Evolutionary conservation across 1,140 invertebrate species (phyloP).

Genomic region (Oscheius sp.): DNA sequence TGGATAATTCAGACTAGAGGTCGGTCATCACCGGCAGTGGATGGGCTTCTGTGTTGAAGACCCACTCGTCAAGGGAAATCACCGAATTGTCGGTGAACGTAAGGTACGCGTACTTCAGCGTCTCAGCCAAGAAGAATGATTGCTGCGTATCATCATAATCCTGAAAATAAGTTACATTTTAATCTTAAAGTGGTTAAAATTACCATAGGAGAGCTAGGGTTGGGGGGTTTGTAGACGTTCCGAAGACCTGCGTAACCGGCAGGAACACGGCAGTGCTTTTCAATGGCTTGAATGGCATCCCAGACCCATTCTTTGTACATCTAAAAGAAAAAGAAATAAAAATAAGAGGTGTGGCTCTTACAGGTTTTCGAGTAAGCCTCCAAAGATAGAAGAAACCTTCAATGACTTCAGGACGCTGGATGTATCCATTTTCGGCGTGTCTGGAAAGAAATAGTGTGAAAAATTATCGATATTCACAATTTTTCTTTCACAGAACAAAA

Average conservation of each 20-base stretch:
- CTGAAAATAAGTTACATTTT: slow-evolving; percentile 12
- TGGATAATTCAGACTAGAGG: too few species aligned
- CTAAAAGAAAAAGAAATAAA: slow-evolving; percentile 1
- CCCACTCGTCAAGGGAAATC: slow-evolving; percentile 90
- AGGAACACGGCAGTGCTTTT: slow-evolving; percentile 85
- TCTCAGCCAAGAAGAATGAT: slow-evolving; percentile 91
- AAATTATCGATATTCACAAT: neutral
- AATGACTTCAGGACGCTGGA: slow-evolving; percentile 90
- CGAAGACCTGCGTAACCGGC: slow-evolving; percentile 87
- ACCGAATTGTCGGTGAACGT: slow-evolving; percentile 90
- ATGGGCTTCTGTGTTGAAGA: slow-evolving; percentile 97
- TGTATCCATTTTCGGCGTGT: slow-evolving; percentile 70
- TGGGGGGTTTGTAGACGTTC: slow-evolving; percentile 90
- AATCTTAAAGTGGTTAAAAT: neutral
- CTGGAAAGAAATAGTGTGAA: slow-evolving; percentile 27
- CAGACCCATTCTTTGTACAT: slow-evolving; percentile 97
- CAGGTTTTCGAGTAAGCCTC: slow-evolving; percentile 86
- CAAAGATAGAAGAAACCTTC: slow-evolving; percentile 97
- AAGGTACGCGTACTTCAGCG: slow-evolving; percentile 96
- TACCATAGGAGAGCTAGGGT: slow-evolving; percentile 69
- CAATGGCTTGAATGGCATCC: slow-evolving; percentile 86
- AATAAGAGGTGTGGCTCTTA: neutral
- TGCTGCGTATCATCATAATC: slow-evolving; percentile 95
- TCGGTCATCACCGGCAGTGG: slow-evolving; percentile 68
- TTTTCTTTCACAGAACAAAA: too few species aligned